phyloP scores from a whole-genome alignment of 1,140 invertebrate species.

The Andricus grossulariae region DNA sequence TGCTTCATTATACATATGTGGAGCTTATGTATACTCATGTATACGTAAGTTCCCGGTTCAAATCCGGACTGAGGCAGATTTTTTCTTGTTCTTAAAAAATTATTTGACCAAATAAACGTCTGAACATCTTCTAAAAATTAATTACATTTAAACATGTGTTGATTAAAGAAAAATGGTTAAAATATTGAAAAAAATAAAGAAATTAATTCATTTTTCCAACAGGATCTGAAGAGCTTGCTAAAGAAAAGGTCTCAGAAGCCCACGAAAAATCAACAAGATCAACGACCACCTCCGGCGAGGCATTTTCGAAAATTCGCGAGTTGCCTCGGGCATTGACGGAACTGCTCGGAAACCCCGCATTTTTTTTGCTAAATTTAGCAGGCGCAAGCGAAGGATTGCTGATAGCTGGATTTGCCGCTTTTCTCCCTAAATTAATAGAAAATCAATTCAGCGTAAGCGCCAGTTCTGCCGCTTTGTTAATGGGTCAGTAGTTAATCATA shows the following conservation, averaged over 20 bases:
- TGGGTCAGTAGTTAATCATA: constrained; percentile 78
- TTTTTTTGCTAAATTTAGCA: constrained; percentile 87
- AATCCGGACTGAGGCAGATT: no score
- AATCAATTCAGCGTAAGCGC: constrained; percentile 88
- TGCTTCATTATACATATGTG: no score
- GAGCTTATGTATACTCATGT: no score
- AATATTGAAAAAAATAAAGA: constrained; percentile 21
- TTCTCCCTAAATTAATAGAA: constrained; percentile 89
- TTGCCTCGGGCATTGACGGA: constrained; percentile 81
- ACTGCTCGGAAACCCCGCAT: constrained; percentile 85
- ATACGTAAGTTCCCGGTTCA: no score
- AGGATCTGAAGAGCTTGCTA: constrained; percentile 81
- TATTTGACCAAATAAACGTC: no score
- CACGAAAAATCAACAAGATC: constrained; percentile 71
- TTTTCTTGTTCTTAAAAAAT: no score
- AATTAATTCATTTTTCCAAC: constrained; percentile 32
- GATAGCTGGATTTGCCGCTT: constrained; percentile 87
- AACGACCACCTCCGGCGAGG: constrained; percentile 69
- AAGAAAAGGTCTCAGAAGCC: constrained; percentile 83
- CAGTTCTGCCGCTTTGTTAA: constrained; percentile 83
- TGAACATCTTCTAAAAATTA: no score
- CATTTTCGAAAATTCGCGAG: constrained; percentile 80
- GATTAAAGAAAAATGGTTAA: neutral
- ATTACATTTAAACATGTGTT: no score
- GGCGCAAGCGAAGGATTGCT: constrained; percentile 87